Conservation (phyloP, 2,797 vertebrate species). For the Poecilia picta region DNA sequence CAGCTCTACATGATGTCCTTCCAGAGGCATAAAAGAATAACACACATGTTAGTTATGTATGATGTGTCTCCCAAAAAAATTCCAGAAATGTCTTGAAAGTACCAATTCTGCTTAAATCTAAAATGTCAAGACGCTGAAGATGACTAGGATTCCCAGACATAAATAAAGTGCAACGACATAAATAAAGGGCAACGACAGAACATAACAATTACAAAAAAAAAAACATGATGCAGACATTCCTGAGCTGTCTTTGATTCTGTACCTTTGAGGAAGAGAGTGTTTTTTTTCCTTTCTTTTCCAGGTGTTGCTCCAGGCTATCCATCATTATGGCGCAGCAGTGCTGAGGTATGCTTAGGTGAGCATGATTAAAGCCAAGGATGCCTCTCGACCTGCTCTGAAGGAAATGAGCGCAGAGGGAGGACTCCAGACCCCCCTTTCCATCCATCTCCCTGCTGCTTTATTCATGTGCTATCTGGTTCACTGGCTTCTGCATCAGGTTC, state of each 20-base stretch:
- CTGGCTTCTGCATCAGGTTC: slow-evolving; percentile 60
- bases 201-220: slow-evolving; percentile 32
- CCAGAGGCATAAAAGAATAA: slow-evolving; percentile 48
- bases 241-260: slow-evolving; percentile 5
- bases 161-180: slow-evolving; percentile 16
- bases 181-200: slow-evolving; percentile 10
- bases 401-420: slow-evolving; percentile 38
- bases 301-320: slow-evolving; percentile 70
- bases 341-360: slow-evolving; percentile 56
- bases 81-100: slow-evolving; percentile 37
- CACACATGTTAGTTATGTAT: slow-evolving; percentile 13
- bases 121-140: slow-evolving; percentile 13
- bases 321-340: slow-evolving; percentile 46
- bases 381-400: slow-evolving; percentile 53
- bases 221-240: slow-evolving; percentile 5
- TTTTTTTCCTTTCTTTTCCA: slow-evolving; percentile 62
- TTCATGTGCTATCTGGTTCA: slow-evolving; percentile 72
- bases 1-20: slow-evolving; percentile 56
- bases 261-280: slow-evolving; percentile 20
- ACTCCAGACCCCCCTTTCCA: slow-evolving; percentile 45
- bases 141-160: slow-evolving; percentile 24
- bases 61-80: slow-evolving; percentile 37
- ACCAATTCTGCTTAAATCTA: slow-evolving; percentile 20
- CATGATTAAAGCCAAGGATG: slow-evolving; percentile 59
- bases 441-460: slow-evolving; percentile 74